Base-by-base conservation (phyloP, 2,797 vertebrate species). In the Gephyroberyx darwinii region DNA sequence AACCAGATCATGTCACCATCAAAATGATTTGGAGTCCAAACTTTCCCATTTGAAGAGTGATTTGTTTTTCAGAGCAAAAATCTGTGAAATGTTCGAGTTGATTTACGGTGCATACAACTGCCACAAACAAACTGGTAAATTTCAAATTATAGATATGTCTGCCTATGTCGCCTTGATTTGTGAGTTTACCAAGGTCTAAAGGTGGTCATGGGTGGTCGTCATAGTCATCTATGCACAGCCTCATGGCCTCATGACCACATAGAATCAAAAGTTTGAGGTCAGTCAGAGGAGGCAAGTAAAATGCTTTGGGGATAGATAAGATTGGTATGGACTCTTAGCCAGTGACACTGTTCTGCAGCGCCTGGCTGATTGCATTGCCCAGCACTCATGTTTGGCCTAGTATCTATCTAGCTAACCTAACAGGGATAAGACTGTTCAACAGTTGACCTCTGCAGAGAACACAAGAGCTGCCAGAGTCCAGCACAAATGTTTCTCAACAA, bases 231-330 rank as follows among this genome's bases (percentile, higher is more conserved):
- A 33, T 22, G 77, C 26, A 69, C 43, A 75, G 70, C 51, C 35
- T 64, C 20, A 58, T 84, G 81, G 84, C 63, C 62, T 87, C 69
- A 65, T 69, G 62, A 75, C 62, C 35, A 60, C 51, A 60, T 48
- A 61, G 31, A 66, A 47, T 83, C 59, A 80, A 71, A 78, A 61
- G 74, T 60, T 37, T 78, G 65, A 84, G 74, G 22, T 66, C 61
- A 77, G 63, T 69, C 48, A 54, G 39, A 74, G 39, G 51, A 54
- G 56, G 33, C 4, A n/a, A 67, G 54, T 58, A 55, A 80, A 70
- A 83, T 60, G 74, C 52, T 84, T 60, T 65, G 57, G 50, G 59
- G 33, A 72, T 1, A 81, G 82, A 87, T 80, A 77, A 70, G 58
- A 59, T 13, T 33, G 66, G 2, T 84, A 77, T 79, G 69, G 81